Evolutionary conservation across 1,140 invertebrate genomes (phyloP).

Genomic region (Vanessa tameamea): DNA sequence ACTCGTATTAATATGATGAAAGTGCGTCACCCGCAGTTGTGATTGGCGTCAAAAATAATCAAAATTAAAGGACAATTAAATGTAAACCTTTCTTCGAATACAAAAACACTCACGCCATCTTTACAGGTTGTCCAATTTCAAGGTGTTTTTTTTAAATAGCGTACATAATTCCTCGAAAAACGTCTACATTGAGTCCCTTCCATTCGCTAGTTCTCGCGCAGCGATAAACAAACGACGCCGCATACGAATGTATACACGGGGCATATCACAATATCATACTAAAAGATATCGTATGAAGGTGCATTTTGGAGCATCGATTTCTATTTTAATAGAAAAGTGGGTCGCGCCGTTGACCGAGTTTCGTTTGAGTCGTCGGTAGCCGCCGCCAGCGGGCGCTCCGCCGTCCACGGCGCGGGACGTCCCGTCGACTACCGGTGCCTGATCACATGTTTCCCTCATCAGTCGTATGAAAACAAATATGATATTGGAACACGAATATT

Average conservation of each 20-base stretch:
- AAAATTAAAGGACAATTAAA: too few relatives aligned
- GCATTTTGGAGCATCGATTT: conserved; percentile 24
- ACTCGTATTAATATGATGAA: too few relatives aligned
- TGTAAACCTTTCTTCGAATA: background rate
- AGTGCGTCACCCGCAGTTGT: too few relatives aligned
- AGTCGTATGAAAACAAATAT: too few relatives aligned
- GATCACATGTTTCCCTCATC: background rate
- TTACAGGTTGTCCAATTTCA: conserved; percentile 1
- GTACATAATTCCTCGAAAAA: conserved; percentile 9
- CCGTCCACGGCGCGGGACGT: background rate
- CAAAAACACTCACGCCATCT: background rate
- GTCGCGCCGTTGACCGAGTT: conserved; percentile 29
- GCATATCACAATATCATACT: background rate
- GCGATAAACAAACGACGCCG: background rate
- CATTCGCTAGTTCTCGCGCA: background rate
- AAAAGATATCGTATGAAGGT: conserved; percentile 20
- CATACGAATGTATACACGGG: background rate
- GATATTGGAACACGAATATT: too few relatives aligned
- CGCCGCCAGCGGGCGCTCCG: conserved; percentile 6
- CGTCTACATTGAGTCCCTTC: conserved; percentile 3
- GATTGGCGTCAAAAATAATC: too few relatives aligned
- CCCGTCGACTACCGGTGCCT: background rate
- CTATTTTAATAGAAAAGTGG: conserved; percentile 32
- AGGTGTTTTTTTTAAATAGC: background rate
- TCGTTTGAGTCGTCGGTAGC: conserved; percentile 10